Conservation (phyloP, 64 coral and sea anemone species). For the Pocillopora damicornis region DNA sequence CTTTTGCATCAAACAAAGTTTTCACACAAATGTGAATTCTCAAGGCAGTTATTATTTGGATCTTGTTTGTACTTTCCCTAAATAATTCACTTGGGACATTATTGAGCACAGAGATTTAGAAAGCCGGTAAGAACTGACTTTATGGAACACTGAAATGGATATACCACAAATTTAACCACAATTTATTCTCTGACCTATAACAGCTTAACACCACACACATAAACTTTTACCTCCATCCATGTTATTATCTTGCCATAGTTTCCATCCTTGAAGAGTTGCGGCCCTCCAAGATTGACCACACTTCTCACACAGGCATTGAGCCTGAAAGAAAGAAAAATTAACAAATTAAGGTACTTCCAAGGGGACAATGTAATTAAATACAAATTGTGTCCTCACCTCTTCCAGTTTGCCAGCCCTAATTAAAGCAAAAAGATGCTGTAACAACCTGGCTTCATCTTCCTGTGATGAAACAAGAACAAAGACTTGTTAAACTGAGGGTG, state of each 20-base stretch:
- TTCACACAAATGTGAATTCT: no score
- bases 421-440: conserved; percentile 84
- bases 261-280: conserved; percentile 93
- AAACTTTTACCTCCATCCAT: conserved; percentile 50
- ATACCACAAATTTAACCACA: no score
- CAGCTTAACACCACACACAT: no score
- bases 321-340: conserved; percentile 29
- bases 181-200: no score
- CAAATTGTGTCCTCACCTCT: conserved; percentile 44
- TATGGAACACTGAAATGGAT: no score
- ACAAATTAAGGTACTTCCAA: background rate
- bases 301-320: conserved; percentile 80
- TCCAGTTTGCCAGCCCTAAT: conserved; percentile 93
- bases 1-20: no score
- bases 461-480: background rate
- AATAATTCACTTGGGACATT: no score
- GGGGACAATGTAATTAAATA: no score
- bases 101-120: no score
- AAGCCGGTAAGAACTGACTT: no score
- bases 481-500: background rate
- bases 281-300: conserved; percentile 91
- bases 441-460: conserved; percentile 93
- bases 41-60: no score
- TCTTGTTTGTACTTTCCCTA: no score
- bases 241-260: conserved; percentile 87